phyloP scores from a whole-genome alignment of 2,113 vertebrate genomes.

The Laterallus jamaicensis region DNA sequence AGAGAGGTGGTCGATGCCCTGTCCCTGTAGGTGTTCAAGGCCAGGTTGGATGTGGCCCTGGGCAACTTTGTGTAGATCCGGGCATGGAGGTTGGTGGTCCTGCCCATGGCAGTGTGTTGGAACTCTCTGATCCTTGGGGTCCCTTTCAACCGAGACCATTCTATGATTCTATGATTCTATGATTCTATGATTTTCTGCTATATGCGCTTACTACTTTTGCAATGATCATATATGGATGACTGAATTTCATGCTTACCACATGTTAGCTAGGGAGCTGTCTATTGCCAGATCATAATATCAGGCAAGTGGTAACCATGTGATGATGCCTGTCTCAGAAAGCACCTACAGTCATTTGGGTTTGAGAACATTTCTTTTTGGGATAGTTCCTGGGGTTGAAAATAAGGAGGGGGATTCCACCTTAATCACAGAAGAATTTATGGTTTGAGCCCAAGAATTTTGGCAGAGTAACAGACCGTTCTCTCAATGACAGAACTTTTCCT shows the following conservation, averaged over 20 bases:
- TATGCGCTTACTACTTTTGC: neutral
- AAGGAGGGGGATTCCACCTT: neutral
- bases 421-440: neutral
- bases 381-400: neutral
- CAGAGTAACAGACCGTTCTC: too few species aligned
- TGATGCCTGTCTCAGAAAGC: neutral
- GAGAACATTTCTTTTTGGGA: neutral
- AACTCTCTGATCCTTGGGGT: too few species aligned
- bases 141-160: too few species aligned
- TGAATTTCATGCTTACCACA: neutral
- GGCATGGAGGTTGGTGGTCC: too few species aligned
- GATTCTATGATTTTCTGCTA: too few species aligned
- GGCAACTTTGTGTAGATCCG: too few species aligned
- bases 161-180: too few species aligned
- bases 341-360: neutral
- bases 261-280: neutral
- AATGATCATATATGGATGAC: neutral
- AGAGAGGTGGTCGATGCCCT: too few species aligned
- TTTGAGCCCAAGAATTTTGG: neutral
- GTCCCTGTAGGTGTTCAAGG: too few species aligned
- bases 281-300: neutral
- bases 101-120: too few species aligned
- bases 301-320: fast-evolving
- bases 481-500: neutral
- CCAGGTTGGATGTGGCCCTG: too few species aligned